Evolutionary conservation across 2,888 invertebrate species (phyloP).

Genomic region (Yponomeuta evonymella): DNA sequence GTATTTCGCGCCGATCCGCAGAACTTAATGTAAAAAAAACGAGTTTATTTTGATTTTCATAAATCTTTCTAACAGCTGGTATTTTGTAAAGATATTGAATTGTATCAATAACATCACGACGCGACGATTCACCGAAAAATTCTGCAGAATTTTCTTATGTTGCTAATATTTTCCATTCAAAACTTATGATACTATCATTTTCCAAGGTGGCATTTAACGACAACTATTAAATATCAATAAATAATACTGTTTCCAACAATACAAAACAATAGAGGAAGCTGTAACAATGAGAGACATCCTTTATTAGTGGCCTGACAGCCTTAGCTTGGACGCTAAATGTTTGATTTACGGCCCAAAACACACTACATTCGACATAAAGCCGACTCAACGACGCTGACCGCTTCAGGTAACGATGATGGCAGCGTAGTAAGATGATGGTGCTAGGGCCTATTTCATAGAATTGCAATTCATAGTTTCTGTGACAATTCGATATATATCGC

Average conservation of each 20-base stretch:
- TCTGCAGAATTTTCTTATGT: neutral
- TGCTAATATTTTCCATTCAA: neutral
- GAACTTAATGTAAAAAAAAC: too few relatives aligned
- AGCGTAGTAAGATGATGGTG: too few relatives aligned
- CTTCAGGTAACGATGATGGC: neutral
- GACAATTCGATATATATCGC: too few relatives aligned
- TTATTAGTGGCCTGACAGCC: conserved; percentile 55
- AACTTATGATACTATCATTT: neutral
- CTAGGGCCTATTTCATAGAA: too few relatives aligned
- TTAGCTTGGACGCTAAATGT: conserved; percentile 45
- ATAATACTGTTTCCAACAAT: conserved; percentile 18
- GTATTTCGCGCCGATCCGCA: too few relatives aligned
- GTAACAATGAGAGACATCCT: conserved; percentile 36
- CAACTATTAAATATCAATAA: neutral
- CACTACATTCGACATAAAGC: conserved; percentile 32
- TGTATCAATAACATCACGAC: too few relatives aligned
- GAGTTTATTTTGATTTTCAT: too few relatives aligned
- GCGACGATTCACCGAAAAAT: too few relatives aligned
- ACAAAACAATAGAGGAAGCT: conserved; percentile 24
- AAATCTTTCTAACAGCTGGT: too few relatives aligned
- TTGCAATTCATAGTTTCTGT: too few relatives aligned
- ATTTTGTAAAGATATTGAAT: too few relatives aligned
- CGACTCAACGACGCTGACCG: neutral
- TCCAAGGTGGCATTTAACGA: neutral
- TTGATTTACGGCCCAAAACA: conserved; percentile 52